phyloP scores from a whole-genome alignment of 2,113 vertebrate genomes.

The Oostethus manadensis region DNA sequence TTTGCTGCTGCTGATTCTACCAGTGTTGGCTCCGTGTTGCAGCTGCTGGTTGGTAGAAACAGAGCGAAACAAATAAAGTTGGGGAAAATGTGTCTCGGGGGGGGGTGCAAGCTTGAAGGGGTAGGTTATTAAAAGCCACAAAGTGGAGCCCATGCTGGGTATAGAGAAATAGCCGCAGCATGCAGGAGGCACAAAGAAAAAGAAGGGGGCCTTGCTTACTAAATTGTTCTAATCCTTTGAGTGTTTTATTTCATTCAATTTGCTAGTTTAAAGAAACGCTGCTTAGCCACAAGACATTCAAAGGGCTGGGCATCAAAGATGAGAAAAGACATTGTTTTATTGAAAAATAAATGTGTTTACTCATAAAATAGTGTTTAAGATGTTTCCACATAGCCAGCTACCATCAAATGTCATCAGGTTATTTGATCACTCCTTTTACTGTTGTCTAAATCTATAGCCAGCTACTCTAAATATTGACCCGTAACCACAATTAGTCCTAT shows the following conservation, averaged over 20 bases:
- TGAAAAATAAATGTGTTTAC: constrained; percentile 1
- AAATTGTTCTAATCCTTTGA: constrained; percentile 87
- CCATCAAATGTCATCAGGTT: constrained; percentile 29
- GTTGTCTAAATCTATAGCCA: constrained; percentile 51
- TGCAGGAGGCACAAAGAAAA: constrained; percentile 84
- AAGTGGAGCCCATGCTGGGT: constrained; percentile 87
- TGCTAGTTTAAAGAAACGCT: constrained; percentile 81
- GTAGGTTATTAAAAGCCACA: constrained; percentile 96
- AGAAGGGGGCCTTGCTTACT: constrained; percentile 78
- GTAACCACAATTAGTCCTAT: constrained; percentile 70
- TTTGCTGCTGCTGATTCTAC: constrained; percentile 68
- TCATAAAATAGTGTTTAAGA: background rate
- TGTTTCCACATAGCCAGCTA: constrained; percentile 11
- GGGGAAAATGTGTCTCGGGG: constrained; percentile 78
- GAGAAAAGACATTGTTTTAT: constrained; percentile 11
- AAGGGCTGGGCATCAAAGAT: constrained; percentile 17
- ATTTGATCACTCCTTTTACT: constrained; percentile 48
- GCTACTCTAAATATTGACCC: constrained; percentile 71
- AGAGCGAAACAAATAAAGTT: constrained; percentile 74
- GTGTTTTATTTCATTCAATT: constrained; percentile 86
- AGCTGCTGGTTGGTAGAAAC: constrained; percentile 83
- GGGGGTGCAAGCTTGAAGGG: constrained; percentile 84
- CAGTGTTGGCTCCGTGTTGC: constrained; percentile 54
- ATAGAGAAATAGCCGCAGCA: constrained; percentile 86
- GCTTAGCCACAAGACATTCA: constrained; percentile 55